A percentile compares a stretch with the other conserved stretches of the same genome.
Conservation (phyloP, 2,888 invertebrate species). For the Melanchra persicariae region DNA sequence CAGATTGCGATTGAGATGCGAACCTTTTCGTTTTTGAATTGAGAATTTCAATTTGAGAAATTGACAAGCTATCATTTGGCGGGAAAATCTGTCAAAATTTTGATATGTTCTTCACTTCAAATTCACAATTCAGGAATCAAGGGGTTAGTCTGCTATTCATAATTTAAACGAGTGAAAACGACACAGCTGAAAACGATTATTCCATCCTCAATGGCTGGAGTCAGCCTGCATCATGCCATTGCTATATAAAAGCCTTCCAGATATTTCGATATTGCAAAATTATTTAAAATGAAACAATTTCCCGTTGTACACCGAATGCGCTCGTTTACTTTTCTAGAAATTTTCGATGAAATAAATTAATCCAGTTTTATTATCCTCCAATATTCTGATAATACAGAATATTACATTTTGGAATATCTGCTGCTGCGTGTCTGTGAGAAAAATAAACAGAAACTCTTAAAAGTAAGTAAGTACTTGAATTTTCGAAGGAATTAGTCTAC, state of each 20-base stretch:
- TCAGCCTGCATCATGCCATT: background rate
- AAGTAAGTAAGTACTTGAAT: background rate
- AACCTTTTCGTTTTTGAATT: too few relatives aligned
- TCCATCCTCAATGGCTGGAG: background rate
- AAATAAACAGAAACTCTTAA: background rate
- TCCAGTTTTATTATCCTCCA: background rate
- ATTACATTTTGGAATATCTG: background rate
- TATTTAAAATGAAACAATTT: constrained; percentile 4
- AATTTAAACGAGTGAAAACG: background rate
- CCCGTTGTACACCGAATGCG: background rate
- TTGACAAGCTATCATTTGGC: too few relatives aligned
- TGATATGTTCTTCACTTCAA: too few relatives aligned
- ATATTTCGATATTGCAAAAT: background rate
- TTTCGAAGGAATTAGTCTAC: background rate
- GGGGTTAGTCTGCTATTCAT: background rate
- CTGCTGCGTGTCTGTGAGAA: background rate
- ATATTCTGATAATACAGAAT: background rate
- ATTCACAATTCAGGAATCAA: too few relatives aligned
- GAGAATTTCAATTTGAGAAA: too few relatives aligned
- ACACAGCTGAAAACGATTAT: background rate
- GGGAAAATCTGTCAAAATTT: too few relatives aligned
- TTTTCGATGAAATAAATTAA: background rate
- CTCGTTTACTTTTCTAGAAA: background rate
- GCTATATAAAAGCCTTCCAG: background rate
- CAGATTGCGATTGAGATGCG: too few relatives aligned